A percentile compares a stretch with the other conserved stretches of the same genome.
phyloP scores from a whole-genome alignment of 2,113 vertebrate genomes.

The Xiphophorus hellerii region DNA sequence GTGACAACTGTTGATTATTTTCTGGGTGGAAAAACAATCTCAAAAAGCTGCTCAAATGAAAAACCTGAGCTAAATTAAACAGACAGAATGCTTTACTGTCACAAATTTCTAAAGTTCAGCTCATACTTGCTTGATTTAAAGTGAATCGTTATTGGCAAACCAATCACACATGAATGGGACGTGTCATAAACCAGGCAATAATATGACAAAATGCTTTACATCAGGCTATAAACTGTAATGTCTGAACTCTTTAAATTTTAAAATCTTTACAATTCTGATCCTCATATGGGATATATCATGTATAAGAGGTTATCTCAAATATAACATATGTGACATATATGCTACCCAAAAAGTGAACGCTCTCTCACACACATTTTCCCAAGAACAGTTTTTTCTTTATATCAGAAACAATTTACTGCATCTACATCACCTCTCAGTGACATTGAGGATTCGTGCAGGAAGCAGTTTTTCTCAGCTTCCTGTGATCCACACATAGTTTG shows the following conservation, averaged over 20 bases:
- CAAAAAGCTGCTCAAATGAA: slow-evolving; percentile 6
- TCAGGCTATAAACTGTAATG: too few species aligned
- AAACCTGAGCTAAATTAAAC: neutral
- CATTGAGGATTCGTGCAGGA: neutral
- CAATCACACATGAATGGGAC: neutral
- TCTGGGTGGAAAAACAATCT: slow-evolving; percentile 2
- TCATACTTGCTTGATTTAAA: neutral
- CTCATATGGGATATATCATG: too few species aligned
- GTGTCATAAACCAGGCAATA: too few species aligned
- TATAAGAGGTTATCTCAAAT: too few species aligned
- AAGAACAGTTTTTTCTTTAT: neutral
- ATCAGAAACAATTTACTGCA: neutral
- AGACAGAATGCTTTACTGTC: neutral
- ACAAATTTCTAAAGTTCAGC: neutral
- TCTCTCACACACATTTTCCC: too few species aligned
- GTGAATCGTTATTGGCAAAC: neutral
- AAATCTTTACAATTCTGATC: too few species aligned
- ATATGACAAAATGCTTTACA: too few species aligned
- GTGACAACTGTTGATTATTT: slow-evolving; percentile 56
- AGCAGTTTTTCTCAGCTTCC: neutral
- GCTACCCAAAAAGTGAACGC: neutral
- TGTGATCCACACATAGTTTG: neutral
- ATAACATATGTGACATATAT: too few species aligned
- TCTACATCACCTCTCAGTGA: neutral
- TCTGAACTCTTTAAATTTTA: too few species aligned